Evolutionary conservation across 2,888 invertebrate genomes (phyloP), one percentile per base, ranked within the genome.

Genomic region (Drosophila birchii): DNA sequence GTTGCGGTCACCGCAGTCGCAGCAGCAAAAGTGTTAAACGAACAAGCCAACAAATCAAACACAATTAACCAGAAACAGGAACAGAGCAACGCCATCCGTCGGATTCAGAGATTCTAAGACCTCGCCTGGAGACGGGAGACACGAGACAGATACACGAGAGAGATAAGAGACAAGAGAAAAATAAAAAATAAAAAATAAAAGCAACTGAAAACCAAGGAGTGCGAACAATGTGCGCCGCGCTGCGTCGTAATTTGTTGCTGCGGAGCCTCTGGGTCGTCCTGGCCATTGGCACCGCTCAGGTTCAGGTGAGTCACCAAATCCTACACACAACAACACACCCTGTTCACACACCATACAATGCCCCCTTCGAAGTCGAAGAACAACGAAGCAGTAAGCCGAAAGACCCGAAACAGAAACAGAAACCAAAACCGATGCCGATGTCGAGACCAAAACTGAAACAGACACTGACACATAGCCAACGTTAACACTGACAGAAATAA

Each of bases 201-300:
- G 41, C 23, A 34, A 32, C 58, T 18, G 47, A 62, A 66, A 32
- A 14, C 14, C 18, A 51, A 67, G 69, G 78, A 80, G 77, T 86
- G 72, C 71, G 63, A 69, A 80, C 77, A 88, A 85, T 85, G 85
- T 88, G 85, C 87, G 89, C 79, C 71, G 79, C 78, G 75, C 56
- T 84, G 82, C 85, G 87, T 80, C 87, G 89, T 80, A 85, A 85
- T 87, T 87, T 87, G 87, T 80, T 85, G 87, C 85, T 89, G 80
- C 88, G 69, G 67, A 86, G 88, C 89, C 80, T 89, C 70, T 81
- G 80, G 88, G 82, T 67, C 66, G 58, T 88, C 55, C 69, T 88
- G 66, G 80, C 87, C 75, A 71, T 87, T 63, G 85, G 78, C 86
- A 82, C 80, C 32, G 89, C 87, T 66, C 87, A 86, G 89, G 85